Percentiles rank a stretch among this genome's conserved stretches.
phyloP scores from a whole-genome alignment of 2,113 vertebrate genomes.

The Montifringilla adamsi region DNA sequence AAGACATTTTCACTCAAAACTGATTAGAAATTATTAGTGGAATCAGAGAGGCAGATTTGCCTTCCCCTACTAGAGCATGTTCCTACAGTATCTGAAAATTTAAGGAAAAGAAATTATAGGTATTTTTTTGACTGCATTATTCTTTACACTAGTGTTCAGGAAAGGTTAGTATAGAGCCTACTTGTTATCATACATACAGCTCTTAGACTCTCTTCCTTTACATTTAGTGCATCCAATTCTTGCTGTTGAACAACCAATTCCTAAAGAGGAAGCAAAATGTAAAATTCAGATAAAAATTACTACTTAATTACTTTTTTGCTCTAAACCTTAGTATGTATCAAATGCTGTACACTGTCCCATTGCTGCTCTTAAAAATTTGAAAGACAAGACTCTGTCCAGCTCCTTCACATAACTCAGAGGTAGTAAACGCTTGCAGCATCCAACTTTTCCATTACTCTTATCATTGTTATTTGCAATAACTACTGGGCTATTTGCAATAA shows the following conservation, averaged over 20 bases:
- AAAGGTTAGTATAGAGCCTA: neutral
- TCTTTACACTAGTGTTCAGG: neutral
- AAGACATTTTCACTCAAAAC: neutral
- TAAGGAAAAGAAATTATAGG: neutral
- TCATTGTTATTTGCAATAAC: neutral
- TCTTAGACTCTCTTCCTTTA: constrained; percentile 79
- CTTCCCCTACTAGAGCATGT: neutral
- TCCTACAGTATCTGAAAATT: neutral
- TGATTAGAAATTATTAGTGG: neutral
- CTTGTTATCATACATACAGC: constrained; percentile 70
- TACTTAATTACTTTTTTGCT: neutral
- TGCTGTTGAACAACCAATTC: constrained; percentile 79
- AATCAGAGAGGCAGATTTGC: neutral
- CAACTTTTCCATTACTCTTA: neutral
- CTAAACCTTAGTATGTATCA: neutral
- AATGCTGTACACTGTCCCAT: neutral
- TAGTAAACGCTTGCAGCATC: neutral
- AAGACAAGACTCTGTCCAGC: neutral
- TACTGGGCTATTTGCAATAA: too few relatives aligned
- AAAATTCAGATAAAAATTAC: neutral
- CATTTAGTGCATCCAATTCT: constrained; percentile 75
- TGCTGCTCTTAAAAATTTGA: neutral
- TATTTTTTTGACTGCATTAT: neutral
- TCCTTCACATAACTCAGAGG: neutral
- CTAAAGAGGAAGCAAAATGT: constrained; percentile 47